Base-by-base conservation (phyloP, 2,797 vertebrate genomes). In the Xiphophorus birchmanni region DNA sequence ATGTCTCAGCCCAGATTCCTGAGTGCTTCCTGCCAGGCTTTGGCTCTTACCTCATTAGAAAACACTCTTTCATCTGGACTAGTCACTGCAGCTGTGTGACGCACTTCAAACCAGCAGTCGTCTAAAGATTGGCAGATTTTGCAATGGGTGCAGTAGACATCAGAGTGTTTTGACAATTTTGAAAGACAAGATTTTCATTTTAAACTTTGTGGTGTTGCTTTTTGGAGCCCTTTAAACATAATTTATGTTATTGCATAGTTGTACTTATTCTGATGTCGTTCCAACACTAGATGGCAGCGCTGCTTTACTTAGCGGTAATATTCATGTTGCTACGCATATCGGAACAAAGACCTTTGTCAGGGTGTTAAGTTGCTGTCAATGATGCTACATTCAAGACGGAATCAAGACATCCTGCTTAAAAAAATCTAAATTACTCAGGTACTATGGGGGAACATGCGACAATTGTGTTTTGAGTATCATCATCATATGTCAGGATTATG, bases 261-360 rank as follows among this genome's bases (percentile, higher is more conserved):
- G 32, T 37, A 21, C 29, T 40, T 44, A n/a, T 42, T 42, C 35
- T 69, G 5, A 69, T 12, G 37, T 42, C 4, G 2, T 2, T 72
- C 47, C 0, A 50, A 37, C 92, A 90, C 78, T 52, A 87, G 89
- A 86, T 87, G 92, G 86, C 54, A 45, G 26, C 26, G 52, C 79
- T 80, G 65, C 29, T 74, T 32, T 63, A 54, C 78, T 50, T 40
- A 4, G 60, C 32, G 12, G 18, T 65, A 10, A 67, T 71, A 2
- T 71, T 26, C 3, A n/a, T 44, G 67, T 44, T 37, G 3, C 35
- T 21, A 9, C 9, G 63, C 37, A 42, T 69, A 26, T 71, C 11
- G 26, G 21, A 45, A 29, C 26, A 29, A 9, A 42, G 23, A 44
- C n/a, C 7, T 45, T 29, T 45, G 12, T 45, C 40, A 44, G 40